Evolutionary conservation across 2,113 vertebrate genomes (phyloP).

Genomic region (Pseudorhombus dupliciocellatus): DNA sequence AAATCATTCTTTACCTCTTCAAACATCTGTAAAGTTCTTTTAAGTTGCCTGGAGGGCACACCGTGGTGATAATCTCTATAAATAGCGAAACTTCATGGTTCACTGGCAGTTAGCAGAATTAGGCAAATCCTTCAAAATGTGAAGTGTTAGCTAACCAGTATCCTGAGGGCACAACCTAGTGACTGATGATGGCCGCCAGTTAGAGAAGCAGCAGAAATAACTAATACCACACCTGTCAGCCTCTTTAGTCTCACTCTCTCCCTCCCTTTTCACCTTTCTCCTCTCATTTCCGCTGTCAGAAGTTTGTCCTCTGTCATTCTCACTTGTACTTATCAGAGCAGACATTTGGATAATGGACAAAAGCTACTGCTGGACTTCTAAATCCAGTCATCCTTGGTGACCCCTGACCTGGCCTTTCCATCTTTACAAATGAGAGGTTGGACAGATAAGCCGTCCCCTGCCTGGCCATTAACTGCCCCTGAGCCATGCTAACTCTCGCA

Average conservation of each 20-base stretch:
- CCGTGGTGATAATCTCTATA: neutral
- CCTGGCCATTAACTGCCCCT: conserved; percentile 71
- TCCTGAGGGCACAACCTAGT: conserved; percentile 43
- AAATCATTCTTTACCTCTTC: too few relatives aligned
- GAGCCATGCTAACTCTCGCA: conserved; percentile 67
- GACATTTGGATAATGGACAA: conserved; percentile 79
- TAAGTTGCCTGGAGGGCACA: too few relatives aligned
- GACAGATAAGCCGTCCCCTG: conserved; percentile 76
- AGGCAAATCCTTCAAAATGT: conserved; percentile 38
- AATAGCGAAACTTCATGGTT: conserved; percentile 16
- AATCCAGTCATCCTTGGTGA: conserved; percentile 79
- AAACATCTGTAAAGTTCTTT: too few relatives aligned
- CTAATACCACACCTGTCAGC: conserved; percentile 65
- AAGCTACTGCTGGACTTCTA: conserved; percentile 76
- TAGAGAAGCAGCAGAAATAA: conserved; percentile 42
- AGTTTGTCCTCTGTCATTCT: conserved; percentile 75
- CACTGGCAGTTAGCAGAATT: conserved; percentile 32
- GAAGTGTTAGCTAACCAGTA: conserved; percentile 44
- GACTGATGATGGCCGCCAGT: conserved; percentile 38
- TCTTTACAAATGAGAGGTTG: conserved; percentile 81
- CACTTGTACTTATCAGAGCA: conserved; percentile 81
- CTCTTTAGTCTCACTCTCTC: conserved; percentile 62
- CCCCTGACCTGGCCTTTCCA: conserved; percentile 80
- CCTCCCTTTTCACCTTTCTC: conserved; percentile 62
- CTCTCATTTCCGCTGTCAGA: conserved; percentile 73